Base-by-base conservation (phyloP, 2,888 invertebrate genomes). In the Eilema caniola region DNA sequence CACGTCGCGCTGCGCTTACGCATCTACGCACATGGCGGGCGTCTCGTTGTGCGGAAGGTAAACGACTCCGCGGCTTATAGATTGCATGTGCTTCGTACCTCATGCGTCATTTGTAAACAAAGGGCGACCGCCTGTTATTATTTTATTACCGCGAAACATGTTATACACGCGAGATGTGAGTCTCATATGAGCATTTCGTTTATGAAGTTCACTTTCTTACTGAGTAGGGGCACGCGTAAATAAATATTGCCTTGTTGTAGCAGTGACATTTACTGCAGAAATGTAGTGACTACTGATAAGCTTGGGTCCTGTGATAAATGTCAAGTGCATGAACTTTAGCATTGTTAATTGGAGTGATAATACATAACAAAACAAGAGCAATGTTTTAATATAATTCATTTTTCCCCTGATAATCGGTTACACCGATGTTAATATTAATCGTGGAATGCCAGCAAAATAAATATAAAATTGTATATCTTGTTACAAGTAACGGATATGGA, bases 41-140 rank as follows among this genome's bases (percentile, higher is more conserved):
- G 94, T 90, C 94, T 91, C 93, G 92, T 86, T 89, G 91, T 93
- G 87, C 90, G 92, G 92, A 93, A 93, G 94, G 94, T 94, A 93
- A 93, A 93, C 95, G 94, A 95, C 95, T 94, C 94, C 92, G 90
- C 89, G 88, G 87, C 89, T 89, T 89, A 89, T 89, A 90, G 90
- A 92, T 90, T 94, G 94, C 94, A 94, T 90, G 89, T 91, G 89
- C 90, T 88, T 82, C 87, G 85, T 84, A 88, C 89, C 88, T 83
- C 92, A 92, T 93, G 93, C 94, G 95, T 94, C 94, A 94, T 92
- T 92, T 90, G 94, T 94, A 94, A 95, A 95, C 94, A 95, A 94
- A 94, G 94, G 93, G 93, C 90, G 90, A 84, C 85, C 91, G 91
- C 86, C 89, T 88, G 90, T 90, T 92, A 88, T 88, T 90, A 88